A percentile compares a stretch with the other conserved stretches of the same genome.
These are phyloP conservation scores for Morpho deidamia DNA, from an alignment of 2,888 invertebrate species.

Conservation along the genomic window DNA sequence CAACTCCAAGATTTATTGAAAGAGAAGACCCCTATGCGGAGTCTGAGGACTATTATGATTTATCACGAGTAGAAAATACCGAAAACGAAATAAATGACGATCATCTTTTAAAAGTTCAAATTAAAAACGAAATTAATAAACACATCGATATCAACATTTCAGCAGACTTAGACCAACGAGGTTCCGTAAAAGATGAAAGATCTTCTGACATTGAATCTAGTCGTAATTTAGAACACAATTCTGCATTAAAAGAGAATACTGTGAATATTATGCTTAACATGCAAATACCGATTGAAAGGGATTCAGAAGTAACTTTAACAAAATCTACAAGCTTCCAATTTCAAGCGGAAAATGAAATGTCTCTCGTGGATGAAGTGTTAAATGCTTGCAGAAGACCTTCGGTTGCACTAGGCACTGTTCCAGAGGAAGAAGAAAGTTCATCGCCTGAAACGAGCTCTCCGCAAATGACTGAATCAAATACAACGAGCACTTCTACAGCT, in stretches of 20 bases:
- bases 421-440: slow-evolving; percentile 81
- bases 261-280: slow-evolving; percentile 62
- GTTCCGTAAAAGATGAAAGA: slow-evolving; percentile 47
- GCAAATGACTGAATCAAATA: slow-evolving; percentile 81
- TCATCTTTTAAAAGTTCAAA: slow-evolving; percentile 63
- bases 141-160: slow-evolving; percentile 50
- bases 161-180: slow-evolving; percentile 38
- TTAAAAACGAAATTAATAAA: slow-evolving; percentile 71
- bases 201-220: slow-evolving; percentile 53
- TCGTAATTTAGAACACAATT: slow-evolving; percentile 52
- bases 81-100: slow-evolving; percentile 67
- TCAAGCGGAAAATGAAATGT: slow-evolving; percentile 55
- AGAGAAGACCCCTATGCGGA: slow-evolving; percentile 68
- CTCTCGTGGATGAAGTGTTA: slow-evolving; percentile 66
- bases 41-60: slow-evolving; percentile 60
- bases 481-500: slow-evolving; percentile 83
- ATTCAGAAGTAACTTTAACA: slow-evolving; percentile 44
- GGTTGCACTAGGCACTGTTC: slow-evolving; percentile 76
- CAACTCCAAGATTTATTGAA: slow-evolving; percentile 68
- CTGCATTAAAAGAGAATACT: slow-evolving; percentile 62
- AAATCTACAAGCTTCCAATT: slow-evolving; percentile 64
- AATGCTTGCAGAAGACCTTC: slow-evolving; percentile 66
- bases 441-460: slow-evolving; percentile 72
- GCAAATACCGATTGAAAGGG: slow-evolving; percentile 41
- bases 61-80: slow-evolving; percentile 53